These are phyloP conservation scores for Shargacucullia verbasci DNA, from an alignment of 2,888 invertebrate species.

Conservation along the genomic window DNA sequence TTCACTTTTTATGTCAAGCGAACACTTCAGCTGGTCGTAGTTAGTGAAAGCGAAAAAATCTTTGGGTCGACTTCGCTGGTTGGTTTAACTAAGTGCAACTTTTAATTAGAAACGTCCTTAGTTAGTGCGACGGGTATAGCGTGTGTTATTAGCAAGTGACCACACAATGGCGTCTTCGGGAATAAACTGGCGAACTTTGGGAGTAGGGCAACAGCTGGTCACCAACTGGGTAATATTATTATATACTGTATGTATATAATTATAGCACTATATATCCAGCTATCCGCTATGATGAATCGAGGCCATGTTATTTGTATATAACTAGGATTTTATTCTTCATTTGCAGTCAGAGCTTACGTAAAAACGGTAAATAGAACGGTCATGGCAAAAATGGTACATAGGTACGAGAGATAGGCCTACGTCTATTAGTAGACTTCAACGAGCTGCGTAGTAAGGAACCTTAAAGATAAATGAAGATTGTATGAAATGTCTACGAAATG, in stretches of 20 bases:
- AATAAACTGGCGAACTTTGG: slow-evolving; percentile 36
- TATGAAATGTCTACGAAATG: too few species aligned
- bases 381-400: too few species aligned
- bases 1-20: slow-evolving; percentile 1
- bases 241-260: slow-evolving; percentile 2
- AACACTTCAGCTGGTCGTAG: slow-evolving; percentile 21
- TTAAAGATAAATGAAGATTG: too few species aligned
- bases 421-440: too few species aligned
- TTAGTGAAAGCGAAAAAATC: slow-evolving; percentile 62
- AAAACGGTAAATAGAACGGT: too few species aligned
- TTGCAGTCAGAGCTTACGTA: too few species aligned
- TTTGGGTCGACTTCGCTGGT: slow-evolving; percentile 56
- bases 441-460: too few species aligned
- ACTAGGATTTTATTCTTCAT: neutral
- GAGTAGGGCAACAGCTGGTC: slow-evolving; percentile 28
- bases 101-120: slow-evolving; percentile 73
- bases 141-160: slow-evolving; percentile 56
- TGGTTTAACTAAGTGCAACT: slow-evolving; percentile 61
- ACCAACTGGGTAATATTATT: slow-evolving; percentile 4
- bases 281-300: slow-evolving; percentile 4
- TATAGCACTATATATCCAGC: too few species aligned
- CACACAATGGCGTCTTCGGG: slow-evolving; percentile 37
- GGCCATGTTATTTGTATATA: slow-evolving; percentile 3
- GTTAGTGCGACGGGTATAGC: slow-evolving; percentile 51
- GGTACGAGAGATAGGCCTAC: too few species aligned